Evolutionary conservation across 1,140 invertebrate genomes (phyloP), one percentile per base, ranked within the genome.

Genomic region (Lethocerus indicus): DNA sequence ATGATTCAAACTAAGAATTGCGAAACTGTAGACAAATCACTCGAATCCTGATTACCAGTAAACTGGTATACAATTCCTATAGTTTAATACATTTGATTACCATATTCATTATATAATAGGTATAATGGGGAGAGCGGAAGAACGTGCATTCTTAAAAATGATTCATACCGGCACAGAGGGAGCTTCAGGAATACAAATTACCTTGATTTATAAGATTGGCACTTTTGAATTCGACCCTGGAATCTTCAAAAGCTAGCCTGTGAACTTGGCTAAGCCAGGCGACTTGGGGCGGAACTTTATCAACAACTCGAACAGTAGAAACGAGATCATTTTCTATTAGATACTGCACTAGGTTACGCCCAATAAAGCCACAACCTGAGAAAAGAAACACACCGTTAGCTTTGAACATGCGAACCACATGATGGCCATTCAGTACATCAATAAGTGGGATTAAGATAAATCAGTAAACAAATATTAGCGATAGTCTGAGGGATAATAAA

Each of bases 271-370:
- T 90, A 5, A 94, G 65, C 81, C 87, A 94, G 3, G 87, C 87
- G 58, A 87, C 81, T 65, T 89, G 83, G 2, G 88, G 88, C 24
- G 87, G 87, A 16, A 89, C 87, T 70, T 93, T 94, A 68, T 94
- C 89, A 51, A 87, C 83, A 42, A 91, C 76, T 59, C 83, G 73
- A 32, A 92, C 64, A 63, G 72, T 70, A 53, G 77, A 79, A 29
- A 78, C 79, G 56, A 88, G 65, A 57, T 87, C 72, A 67, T 89
- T 84, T 43, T 71, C 71, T 55, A 91, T 67, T 57, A 92, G 70
- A 67, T 84, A 85, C 50, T 81, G 74, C 45, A 89, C 79, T 53
- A 93, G 70, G 68, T 92, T 84, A 58, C 88, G 76, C 49, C 87
- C 88, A 62, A 92, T 85, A 65, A 93, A 92, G 56, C 88, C 89